Conservation (phyloP, 2,888 invertebrate species). For the Caenorhabditis sinica region DNA sequence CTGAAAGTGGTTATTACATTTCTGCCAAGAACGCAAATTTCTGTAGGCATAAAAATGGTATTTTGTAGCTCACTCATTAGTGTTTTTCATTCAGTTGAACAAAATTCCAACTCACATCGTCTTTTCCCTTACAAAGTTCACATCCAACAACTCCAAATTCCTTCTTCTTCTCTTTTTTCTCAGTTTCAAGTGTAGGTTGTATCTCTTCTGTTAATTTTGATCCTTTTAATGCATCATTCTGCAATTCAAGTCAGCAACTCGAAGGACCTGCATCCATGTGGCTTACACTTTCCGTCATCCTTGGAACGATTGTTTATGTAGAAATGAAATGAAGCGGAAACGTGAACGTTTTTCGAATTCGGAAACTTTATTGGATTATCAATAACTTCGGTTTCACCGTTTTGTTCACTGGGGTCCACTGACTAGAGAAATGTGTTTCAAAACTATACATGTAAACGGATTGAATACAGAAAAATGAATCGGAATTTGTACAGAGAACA, state of each 20-base stretch:
- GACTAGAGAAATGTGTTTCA: slow-evolving; percentile 45
- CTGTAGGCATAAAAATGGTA: background rate
- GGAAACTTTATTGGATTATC: slow-evolving; percentile 5
- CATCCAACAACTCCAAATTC: slow-evolving; percentile 4
- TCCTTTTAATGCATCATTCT: slow-evolving; percentile 38
- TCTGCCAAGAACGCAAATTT: too few relatives aligned
- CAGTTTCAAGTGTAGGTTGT: background rate
- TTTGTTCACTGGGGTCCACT: slow-evolving; percentile 35
- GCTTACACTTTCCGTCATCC: slow-evolving; percentile 37
- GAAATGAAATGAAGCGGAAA: slow-evolving; percentile 17
- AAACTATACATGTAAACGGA: slow-evolving; percentile 51
- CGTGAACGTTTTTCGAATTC: background rate
- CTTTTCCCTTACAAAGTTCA: slow-evolving; percentile 22
- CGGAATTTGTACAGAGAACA: slow-evolving; percentile 56
- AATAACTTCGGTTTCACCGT: slow-evolving; percentile 44
- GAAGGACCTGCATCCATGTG: background rate
- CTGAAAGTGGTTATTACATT: too few relatives aligned
- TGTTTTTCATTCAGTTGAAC: too few relatives aligned
- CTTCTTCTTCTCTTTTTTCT: background rate
- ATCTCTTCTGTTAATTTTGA: slow-evolving; percentile 17
- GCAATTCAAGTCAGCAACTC: background rate
- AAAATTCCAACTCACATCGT: slow-evolving; percentile 31
- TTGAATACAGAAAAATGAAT: slow-evolving; percentile 3
- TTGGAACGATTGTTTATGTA: background rate
- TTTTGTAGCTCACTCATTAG: background rate